These are phyloP conservation scores for Dicrostonyx torquatus DNA, from an alignment of 2,797 vertebrate species.

Conservation along the genomic window DNA sequence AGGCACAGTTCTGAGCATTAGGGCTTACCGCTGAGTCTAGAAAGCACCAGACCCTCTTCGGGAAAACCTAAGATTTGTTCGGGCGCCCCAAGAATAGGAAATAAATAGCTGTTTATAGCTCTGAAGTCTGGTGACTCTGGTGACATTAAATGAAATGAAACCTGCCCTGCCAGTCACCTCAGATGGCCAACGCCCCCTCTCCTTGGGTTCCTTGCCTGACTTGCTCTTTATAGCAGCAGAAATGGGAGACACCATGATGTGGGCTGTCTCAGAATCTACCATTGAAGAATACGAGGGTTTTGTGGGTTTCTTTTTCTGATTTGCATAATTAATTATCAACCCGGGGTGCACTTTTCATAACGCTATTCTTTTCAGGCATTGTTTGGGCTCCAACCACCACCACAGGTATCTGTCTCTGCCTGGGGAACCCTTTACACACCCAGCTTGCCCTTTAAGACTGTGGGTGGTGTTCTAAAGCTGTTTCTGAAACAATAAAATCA, in stretches of 20 bases:
- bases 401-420: fast-evolving
- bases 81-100: constrained; percentile 63
- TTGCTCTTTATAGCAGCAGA: background rate
- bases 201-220: background rate
- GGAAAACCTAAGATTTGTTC: constrained; percentile 47
- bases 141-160: constrained; percentile 75
- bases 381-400: background rate
- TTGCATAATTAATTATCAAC: background rate
- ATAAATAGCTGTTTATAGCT: constrained; percentile 73
- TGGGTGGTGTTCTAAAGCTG: background rate
- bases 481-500: background rate
- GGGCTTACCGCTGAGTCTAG: constrained; percentile 48
- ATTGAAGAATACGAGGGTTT: constrained; percentile 46
- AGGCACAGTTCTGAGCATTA: background rate
- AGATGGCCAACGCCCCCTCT: constrained; percentile 42
- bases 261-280: background rate
- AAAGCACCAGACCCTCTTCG: constrained; percentile 58
- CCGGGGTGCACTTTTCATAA: background rate
- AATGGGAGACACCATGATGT: background rate
- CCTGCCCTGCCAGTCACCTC: constrained; percentile 61
- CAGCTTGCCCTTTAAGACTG: background rate
- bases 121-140: constrained; percentile 64
- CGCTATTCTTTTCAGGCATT: background rate
- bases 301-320: constrained; percentile 59
- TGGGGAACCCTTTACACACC: background rate